These are phyloP conservation scores for Megaceryle maxima DNA, from an alignment of 2,113 vertebrate species.

Conservation along the genomic window DNA sequence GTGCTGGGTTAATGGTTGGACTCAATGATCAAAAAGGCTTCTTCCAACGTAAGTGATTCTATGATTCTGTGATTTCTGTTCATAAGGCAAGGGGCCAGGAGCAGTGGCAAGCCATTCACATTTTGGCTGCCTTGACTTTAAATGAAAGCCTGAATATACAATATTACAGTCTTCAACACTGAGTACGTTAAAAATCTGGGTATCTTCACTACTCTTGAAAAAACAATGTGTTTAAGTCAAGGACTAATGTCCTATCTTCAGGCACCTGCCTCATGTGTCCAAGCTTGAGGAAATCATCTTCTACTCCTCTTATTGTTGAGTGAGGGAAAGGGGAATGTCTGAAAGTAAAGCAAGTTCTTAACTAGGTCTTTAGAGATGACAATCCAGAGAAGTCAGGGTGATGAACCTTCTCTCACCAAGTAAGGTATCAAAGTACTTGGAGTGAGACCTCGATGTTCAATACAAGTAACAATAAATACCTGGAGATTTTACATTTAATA, in stretches of 20 bases:
- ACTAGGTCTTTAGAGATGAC: background rate
- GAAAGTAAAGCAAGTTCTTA: background rate
- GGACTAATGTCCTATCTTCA: background rate
- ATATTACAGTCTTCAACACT: background rate
- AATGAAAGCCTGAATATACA: background rate
- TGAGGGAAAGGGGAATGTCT: background rate
- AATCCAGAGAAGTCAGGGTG: background rate
- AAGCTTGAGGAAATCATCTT: background rate
- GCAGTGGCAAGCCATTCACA: background rate
- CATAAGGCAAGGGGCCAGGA: background rate
- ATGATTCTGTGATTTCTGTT: background rate
- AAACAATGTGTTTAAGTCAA: background rate
- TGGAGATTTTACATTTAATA: background rate
- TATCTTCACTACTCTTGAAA: background rate
- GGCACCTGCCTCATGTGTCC: background rate
- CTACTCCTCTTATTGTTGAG: background rate
- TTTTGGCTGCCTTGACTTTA: background rate
- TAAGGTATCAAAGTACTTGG: background rate
- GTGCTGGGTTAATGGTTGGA: too few species aligned
- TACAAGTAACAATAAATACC: background rate
- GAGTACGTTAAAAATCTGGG: accelerated
- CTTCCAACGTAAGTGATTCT: too few species aligned
- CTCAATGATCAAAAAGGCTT: too few species aligned
- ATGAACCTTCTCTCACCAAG: background rate
- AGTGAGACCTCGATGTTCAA: background rate